Evolutionary conservation across 2,797 vertebrate species (phyloP), one percentile per base, ranked within the genome.

Genomic region (Esox lucius): DNA sequence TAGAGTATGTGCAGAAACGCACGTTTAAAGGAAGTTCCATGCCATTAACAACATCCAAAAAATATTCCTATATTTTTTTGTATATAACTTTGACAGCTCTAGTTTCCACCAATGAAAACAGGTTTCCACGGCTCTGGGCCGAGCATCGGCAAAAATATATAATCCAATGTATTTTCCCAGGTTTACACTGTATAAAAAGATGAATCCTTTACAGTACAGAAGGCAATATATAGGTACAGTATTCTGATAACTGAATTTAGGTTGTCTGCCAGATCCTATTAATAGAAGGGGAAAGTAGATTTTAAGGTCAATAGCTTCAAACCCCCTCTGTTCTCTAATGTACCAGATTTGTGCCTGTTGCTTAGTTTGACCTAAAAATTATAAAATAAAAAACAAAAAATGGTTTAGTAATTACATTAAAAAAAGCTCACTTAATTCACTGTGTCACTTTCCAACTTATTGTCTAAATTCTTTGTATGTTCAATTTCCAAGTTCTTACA

Each of bases 291-390:
- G 75, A 81, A 86, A 85, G 88, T 76, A 79, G 89, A 85, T 87
- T 91, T 92, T 88, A 84, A 89, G 90, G 90, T 92, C 88, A 90
- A 82, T 86, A 83, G 88, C 81, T 88, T 80, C 78, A 72, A 83
- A 77, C 85, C 83, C 80, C 73, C 81, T 42, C 76, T 84, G 84
- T 79, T 80, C 74, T 90, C 81, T 85, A 83, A 81, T 85, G 77
- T 28, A 24, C 78, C 76, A 78, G 79, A 81, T 81, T 81, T 78
- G 68, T 84, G 81, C 84, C 87, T 90, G 86, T 90, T 91, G 87
- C 82, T 74, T 53, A 2, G 70, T 68, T 84, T 87, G 85, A 86
- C 73, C 42, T 5, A 11, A 46, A 46, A 46, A 12, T 42, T 6
- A 42, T 42, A 46, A 46, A 4, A 46, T 11, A 82, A 31, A 84